These are phyloP conservation scores for Perca flavescens DNA, from an alignment of 2,113 vertebrate species.

Conservation along the genomic window DNA sequence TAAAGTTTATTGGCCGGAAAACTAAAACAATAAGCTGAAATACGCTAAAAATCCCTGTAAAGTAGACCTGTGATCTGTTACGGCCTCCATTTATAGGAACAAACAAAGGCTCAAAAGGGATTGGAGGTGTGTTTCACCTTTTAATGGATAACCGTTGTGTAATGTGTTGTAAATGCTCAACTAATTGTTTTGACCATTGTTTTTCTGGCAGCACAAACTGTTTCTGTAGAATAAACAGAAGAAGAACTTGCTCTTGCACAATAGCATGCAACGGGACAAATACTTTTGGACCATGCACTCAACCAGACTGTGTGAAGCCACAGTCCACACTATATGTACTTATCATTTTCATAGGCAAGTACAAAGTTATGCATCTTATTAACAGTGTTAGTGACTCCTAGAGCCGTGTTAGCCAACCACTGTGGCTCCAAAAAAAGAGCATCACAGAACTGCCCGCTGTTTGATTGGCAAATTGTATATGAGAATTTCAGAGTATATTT, in stretches of 20 bases:
- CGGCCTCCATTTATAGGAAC: no score
- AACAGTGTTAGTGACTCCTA: neutral
- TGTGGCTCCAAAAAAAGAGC: neutral
- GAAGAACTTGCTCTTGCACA: conserved; percentile 12
- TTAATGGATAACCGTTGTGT: neutral
- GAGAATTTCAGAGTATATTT: neutral
- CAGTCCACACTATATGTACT: neutral
- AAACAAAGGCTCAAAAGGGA: no score
- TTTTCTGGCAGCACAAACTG: conserved; percentile 9
- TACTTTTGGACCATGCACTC: neutral
- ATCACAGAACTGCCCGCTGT: neutral
- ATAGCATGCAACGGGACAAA: neutral
- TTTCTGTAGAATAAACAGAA: conserved; percentile 9
- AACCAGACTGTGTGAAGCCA: neutral
- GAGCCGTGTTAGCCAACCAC: neutral
- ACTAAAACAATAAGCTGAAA: neutral
- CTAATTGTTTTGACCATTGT: no score
- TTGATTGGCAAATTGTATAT: neutral
- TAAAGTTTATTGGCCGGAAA: neutral
- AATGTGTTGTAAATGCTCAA: neutral
- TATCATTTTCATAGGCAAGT: neutral
- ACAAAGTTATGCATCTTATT: neutral
- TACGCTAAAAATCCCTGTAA: neutral
- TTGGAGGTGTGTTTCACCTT: neutral
- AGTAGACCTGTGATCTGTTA: no score